A percentile compares a stretch with the other conserved stretches of the same genome.
Evolutionary conservation across 2,113 vertebrate genomes (phyloP).

Genomic region (Alaudala cheleensis): DNA sequence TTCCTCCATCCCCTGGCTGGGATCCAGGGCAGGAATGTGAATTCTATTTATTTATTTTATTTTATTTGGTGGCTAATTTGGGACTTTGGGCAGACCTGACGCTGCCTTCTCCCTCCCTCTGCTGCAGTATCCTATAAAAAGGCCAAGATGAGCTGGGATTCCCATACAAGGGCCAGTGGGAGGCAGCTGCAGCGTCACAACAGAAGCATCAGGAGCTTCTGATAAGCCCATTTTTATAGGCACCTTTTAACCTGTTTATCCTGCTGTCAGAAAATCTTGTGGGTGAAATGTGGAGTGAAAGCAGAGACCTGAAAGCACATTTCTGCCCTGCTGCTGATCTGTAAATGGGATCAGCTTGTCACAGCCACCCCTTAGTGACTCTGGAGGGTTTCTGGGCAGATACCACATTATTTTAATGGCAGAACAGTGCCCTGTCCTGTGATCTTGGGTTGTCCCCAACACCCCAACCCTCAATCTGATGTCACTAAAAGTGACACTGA

Average conservation of each 20-base stretch:
- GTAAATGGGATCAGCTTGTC: background rate
- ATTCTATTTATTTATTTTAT: background rate
- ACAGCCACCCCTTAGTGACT: background rate
- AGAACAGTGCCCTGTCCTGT: background rate
- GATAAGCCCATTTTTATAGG: background rate
- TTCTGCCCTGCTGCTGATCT: background rate
- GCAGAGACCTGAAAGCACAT: background rate
- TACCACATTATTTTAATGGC: background rate
- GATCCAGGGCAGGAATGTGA: background rate
- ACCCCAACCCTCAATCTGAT: background rate
- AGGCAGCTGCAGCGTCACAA: background rate
- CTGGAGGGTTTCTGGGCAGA: background rate
- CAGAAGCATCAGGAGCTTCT: background rate
- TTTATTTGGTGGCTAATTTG: background rate
- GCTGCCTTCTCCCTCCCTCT: background rate
- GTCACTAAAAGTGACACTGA: background rate
- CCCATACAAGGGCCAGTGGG: fast-evolving
- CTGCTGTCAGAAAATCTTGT: background rate
- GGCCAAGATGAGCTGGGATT: background rate
- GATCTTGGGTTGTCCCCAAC: background rate
- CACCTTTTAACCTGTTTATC: background rate
- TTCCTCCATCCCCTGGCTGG: background rate
- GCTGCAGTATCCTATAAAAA: background rate
- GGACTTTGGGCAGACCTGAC: background rate
- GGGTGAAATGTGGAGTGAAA: background rate